These are phyloP conservation scores for Eurystomus glaucurus DNA, from an alignment of 2,797 vertebrate species.

Conservation along the genomic window DNA sequence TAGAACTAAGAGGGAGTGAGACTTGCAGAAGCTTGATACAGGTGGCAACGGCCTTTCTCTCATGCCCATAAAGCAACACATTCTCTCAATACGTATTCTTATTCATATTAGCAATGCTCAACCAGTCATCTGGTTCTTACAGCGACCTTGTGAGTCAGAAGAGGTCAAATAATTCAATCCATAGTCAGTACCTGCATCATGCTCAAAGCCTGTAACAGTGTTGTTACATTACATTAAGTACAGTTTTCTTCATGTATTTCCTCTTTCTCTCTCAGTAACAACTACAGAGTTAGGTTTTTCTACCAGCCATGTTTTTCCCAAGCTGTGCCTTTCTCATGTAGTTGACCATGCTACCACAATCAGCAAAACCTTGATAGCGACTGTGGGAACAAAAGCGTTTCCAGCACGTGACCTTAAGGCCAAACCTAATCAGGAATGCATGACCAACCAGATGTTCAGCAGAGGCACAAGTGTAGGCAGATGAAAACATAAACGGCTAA, in stretches of 20 bases:
- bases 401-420: not conserved
- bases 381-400: not conserved
- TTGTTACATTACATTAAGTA: not conserved
- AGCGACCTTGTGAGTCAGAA: slow-evolving; percentile 14
- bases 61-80: not conserved
- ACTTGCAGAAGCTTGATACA: not conserved
- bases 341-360: not conserved
- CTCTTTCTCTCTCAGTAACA: not conserved
- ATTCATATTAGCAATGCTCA: not conserved
- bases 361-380: not conserved
- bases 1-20: not conserved
- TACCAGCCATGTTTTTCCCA: not conserved
- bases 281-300: not conserved
- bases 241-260: slow-evolving; percentile 18
- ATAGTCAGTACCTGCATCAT: not conserved
- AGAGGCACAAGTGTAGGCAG: not conserved
- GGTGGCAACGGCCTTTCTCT: not conserved
- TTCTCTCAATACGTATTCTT: not conserved
- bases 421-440: not conserved
- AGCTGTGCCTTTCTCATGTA: not conserved
- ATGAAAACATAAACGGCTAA: not conserved
- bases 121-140: not conserved
- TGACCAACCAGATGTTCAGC: not conserved
- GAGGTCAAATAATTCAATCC: not conserved
- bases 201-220: not conserved